A percentile compares a stretch with the other conserved stretches of the same genome.
Conservation (phyloP, 2,888 invertebrate species). For the Tenthredo amoena region DNA sequence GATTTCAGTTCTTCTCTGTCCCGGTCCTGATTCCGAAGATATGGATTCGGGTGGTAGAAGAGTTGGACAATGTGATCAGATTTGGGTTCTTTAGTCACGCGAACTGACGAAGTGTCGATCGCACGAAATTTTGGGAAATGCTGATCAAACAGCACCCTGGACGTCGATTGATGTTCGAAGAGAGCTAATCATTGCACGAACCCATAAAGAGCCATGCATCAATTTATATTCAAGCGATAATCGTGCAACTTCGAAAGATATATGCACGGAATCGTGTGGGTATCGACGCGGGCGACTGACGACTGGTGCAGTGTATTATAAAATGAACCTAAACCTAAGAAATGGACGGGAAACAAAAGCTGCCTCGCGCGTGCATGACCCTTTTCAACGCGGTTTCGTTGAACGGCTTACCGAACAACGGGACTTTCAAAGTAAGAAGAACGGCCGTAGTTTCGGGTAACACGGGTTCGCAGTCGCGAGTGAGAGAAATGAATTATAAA, state of each 20-base stretch:
- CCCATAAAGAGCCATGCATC: not conserved
- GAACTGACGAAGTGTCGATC: not conserved
- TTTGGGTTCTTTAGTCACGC: not conserved
- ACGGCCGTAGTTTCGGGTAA: constrained; percentile 17
- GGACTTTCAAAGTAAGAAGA: constrained; percentile 32
- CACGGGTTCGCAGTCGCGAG: not conserved
- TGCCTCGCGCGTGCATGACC: constrained; percentile 43
- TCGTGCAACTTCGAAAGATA: not conserved
- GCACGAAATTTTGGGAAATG: not conserved
- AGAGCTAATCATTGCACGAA: not conserved
- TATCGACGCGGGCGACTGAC: not conserved
- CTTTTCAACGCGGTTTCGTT: constrained; percentile 16
- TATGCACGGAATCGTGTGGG: not conserved
- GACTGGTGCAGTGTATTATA: not conserved
- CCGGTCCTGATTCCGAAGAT: not conserved
- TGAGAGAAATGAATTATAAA: constrained; percentile 31
- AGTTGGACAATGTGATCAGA: not conserved
- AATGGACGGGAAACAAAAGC: constrained; percentile 27
- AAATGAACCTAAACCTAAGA: not conserved
- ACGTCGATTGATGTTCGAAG: not conserved
- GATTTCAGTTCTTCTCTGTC: not conserved
- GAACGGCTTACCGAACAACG: constrained; percentile 34
- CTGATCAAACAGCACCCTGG: not conserved
- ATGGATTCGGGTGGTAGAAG: not conserved
- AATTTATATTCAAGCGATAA: not conserved